Percentiles rank a stretch among this genome's conserved stretches.
phyloP scores from a whole-genome alignment of 2,113 vertebrate genomes.

The Dipodomys ordii region DNA sequence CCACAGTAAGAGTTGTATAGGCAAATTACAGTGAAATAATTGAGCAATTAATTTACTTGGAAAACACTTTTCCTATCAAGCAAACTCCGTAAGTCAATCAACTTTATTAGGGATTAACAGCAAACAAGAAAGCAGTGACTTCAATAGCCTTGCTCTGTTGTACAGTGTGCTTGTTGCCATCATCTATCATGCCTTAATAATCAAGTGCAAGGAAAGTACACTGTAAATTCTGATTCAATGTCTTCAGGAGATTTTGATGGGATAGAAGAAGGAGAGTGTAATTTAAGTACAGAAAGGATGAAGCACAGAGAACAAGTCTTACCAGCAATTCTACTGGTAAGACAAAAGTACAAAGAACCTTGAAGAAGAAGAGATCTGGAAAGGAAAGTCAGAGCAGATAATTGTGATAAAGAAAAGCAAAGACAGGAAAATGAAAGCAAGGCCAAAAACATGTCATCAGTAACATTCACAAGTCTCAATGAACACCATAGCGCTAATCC shows the following conservation, averaged over 20 bases:
- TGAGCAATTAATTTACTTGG: conserved; percentile 72
- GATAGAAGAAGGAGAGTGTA: conserved; percentile 46
- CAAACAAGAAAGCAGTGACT: conserved; percentile 48
- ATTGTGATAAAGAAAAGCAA: conserved; percentile 72
- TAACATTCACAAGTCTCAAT: conserved; percentile 61
- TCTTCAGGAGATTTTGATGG: conserved; percentile 53
- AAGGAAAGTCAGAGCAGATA: conserved; percentile 40
- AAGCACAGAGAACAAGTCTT: conserved; percentile 57
- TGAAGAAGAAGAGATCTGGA: conserved; percentile 62
- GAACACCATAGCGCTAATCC: conserved; percentile 69
- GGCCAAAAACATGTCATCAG: conserved; percentile 71
- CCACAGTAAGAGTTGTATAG: conserved; percentile 5
- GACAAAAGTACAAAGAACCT: conserved; percentile 67
- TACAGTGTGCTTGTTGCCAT: background rate
- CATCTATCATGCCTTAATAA: conserved; percentile 46
- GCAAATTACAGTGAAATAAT: conserved; percentile 61
- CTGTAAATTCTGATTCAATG: conserved; percentile 69
- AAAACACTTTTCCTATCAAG: conserved; percentile 61
- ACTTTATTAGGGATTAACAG: conserved; percentile 55
- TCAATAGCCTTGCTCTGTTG: background rate
- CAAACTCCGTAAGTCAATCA: conserved; percentile 31
- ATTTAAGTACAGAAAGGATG: conserved; percentile 50
- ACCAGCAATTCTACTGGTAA: background rate
- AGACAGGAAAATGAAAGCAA: conserved; percentile 66
- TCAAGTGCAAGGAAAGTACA: conserved; percentile 19